phyloP scores from a whole-genome alignment of 2,113 vertebrate species.

The Zapus hudsonius region DNA sequence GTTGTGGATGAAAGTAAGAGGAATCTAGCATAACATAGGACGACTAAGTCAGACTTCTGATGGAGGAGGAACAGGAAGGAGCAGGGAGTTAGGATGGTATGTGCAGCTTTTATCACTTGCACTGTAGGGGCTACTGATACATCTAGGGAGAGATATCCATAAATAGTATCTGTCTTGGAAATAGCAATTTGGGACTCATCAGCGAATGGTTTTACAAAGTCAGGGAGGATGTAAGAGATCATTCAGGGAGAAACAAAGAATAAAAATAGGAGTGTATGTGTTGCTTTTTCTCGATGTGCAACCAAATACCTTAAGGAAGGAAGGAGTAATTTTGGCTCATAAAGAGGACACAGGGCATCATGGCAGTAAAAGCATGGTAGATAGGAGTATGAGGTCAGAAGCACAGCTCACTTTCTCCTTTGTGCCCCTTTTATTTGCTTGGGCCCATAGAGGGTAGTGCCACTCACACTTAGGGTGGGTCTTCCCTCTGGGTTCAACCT shows the following conservation, averaged over 20 bases:
- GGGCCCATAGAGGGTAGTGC: background rate
- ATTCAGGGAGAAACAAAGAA: background rate
- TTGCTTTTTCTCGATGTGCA: background rate
- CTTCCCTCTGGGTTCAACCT: background rate
- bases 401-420: background rate
- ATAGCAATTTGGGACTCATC: background rate
- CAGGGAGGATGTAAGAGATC: background rate
- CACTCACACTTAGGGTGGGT: background rate
- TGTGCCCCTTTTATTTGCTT: background rate
- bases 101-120: background rate
- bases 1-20: background rate
- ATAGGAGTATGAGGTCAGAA: background rate
- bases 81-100: background rate
- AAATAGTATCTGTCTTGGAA: background rate
- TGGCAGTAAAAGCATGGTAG: background rate
- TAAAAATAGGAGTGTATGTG: background rate
- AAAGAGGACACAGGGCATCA: background rate
- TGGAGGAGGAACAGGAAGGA: background rate
- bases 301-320: background rate
- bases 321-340: background rate
- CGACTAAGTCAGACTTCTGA: background rate
- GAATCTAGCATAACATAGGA: background rate
- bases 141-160: background rate
- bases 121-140: background rate
- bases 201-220: conserved; percentile 17